Evolutionary conservation across 2,113 vertebrate genomes (phyloP).

Genomic region (Thinocorus orbignyianus): DNA sequence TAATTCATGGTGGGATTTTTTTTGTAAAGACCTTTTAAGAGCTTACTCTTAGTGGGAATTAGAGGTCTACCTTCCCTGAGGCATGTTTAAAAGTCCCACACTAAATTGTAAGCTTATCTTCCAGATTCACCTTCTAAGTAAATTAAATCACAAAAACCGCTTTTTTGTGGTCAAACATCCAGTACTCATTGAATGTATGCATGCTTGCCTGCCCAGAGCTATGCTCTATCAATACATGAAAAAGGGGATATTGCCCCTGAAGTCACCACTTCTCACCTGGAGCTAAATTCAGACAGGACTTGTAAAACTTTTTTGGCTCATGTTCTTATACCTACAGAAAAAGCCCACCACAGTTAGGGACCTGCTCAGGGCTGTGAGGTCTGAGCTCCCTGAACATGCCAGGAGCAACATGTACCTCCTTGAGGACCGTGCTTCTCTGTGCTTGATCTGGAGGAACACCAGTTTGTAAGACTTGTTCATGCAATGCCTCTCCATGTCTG

Average conservation of each 20-base stretch:
- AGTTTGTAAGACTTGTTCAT: not conserved
- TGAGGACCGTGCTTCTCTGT: not conserved
- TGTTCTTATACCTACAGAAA: not conserved
- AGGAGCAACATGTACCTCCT: not conserved
- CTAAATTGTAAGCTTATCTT: not conserved
- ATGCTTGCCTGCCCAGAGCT: not conserved
- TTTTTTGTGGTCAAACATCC: not conserved
- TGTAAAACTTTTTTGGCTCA: not conserved
- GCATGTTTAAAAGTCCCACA: not conserved
- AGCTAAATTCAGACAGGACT: not conserved
- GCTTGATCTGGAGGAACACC: rapidly evolving
- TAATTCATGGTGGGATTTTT: not conserved
- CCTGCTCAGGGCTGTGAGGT: not conserved
- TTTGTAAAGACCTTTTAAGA: not conserved
- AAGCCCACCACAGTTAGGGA: not conserved
- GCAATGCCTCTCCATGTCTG: not conserved
- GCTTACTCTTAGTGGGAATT: not conserved
- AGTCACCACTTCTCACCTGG: not conserved
- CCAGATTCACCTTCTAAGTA: not conserved
- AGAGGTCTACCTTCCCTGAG: not conserved
- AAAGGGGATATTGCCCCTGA: not conserved
- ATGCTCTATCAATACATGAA: not conserved
- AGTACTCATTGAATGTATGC: not conserved
- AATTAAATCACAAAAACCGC: not conserved
- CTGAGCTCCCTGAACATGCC: not conserved